Evolutionary conservation across 2,113 vertebrate genomes (phyloP).

Genomic region (Phocoena phocoena): DNA sequence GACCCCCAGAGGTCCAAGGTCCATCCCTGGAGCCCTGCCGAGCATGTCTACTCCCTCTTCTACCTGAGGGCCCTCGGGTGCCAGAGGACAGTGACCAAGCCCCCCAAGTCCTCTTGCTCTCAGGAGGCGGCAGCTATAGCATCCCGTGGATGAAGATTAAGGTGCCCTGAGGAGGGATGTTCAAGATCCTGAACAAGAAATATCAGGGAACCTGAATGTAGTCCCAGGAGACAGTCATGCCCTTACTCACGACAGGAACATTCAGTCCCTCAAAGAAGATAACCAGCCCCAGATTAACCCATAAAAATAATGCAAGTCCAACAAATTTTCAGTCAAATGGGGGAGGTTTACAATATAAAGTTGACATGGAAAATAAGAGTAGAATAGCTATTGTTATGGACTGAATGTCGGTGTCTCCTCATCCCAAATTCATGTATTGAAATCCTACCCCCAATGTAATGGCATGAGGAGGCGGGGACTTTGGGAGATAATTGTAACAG

Average conservation of each 20-base stretch:
- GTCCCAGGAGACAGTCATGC: neutral
- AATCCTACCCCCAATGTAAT: neutral
- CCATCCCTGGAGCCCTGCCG: neutral
- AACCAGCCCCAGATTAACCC: neutral
- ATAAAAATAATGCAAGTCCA: neutral
- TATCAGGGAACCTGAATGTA: neutral
- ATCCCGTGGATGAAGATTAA: too few species aligned
- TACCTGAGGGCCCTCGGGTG: neutral
- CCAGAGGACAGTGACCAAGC: neutral
- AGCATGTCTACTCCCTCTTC: neutral
- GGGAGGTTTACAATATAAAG: neutral
- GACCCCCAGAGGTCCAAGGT: neutral
- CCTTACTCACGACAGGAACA: neutral
- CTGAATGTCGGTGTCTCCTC: neutral
- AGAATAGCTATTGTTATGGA: neutral
- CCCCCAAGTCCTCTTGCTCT: neutral
- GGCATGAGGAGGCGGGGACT: neutral
- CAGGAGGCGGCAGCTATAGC: neutral
- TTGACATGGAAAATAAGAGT: neutral
- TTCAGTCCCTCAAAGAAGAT: neutral
- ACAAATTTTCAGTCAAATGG: neutral
- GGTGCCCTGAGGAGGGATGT: neutral
- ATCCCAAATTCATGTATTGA: neutral
- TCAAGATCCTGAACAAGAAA: neutral
- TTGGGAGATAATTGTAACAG: neutral